These are phyloP conservation scores for Mesodorylaimus sp. DNA, from an alignment of 2,888 invertebrate species.

Conservation along the genomic window DNA sequence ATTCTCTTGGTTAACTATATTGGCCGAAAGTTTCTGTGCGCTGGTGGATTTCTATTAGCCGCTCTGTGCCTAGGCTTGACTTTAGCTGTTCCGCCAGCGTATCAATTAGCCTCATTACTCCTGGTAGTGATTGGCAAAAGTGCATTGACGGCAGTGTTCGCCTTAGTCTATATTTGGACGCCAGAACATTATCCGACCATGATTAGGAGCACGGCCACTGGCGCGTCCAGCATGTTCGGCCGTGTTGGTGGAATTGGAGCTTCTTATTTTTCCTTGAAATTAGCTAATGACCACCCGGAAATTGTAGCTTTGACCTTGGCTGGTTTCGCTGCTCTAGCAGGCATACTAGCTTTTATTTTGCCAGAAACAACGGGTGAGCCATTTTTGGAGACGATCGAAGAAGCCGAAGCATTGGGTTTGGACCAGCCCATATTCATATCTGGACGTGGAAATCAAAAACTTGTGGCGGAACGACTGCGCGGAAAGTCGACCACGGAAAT, in stretches of 20 bases:
- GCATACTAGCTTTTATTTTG: constrained; percentile 15
- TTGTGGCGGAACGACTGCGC: too few relatives aligned
- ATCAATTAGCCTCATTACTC: not conserved
- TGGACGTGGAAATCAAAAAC: too few relatives aligned
- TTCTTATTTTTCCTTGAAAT: constrained; percentile 49
- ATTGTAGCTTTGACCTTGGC: constrained; percentile 8
- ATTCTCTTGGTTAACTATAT: constrained; percentile 27
- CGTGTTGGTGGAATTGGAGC: constrained; percentile 67
- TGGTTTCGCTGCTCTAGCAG: constrained; percentile 2
- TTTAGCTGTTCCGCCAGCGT: not conserved
- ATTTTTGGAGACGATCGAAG: constrained; percentile 23
- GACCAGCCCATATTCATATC: too few relatives aligned
- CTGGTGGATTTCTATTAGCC: not conserved
- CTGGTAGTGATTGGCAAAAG: constrained; percentile 57
- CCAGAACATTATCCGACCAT: constrained; percentile 76
- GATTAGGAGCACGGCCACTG: constrained; percentile 65
- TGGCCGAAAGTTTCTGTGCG: constrained; percentile 17
- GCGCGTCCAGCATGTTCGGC: constrained; percentile 62
- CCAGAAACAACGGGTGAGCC: constrained; percentile 25
- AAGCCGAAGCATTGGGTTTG: constrained; percentile 12
- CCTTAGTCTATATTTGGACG: constrained; percentile 65
- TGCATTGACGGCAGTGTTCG: constrained; percentile 62
- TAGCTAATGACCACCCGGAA: constrained; percentile 15
- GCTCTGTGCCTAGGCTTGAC: not conserved
- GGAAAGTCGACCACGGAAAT: too few relatives aligned